Evolutionary conservation across 2,797 vertebrate genomes (phyloP), one percentile per base, ranked within the genome.

Genomic region (Lindbergichthys nudifrons): DNA sequence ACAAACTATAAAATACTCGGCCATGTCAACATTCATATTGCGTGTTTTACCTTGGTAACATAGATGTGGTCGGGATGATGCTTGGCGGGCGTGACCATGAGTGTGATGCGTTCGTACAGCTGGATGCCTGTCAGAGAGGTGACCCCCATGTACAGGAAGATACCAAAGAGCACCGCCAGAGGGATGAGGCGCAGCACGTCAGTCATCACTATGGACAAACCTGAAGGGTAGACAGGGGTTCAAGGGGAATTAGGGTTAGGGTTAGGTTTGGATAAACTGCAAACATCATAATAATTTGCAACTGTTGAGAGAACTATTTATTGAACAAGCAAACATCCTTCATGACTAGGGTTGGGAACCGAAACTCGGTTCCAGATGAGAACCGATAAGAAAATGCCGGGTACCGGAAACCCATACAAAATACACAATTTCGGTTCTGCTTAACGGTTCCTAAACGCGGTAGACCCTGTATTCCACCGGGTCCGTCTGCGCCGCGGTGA

Each of bases 91-190:
- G 98, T 99, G 88, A 98, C 95, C 94, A 99, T 97, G 4, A 99
- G 96, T 2, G 98, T 94, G 80, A 99, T 96, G 56, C 98, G 95
- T 75, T 99, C 97, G 0, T 98, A 99, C 46, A 99, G 94, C 89
- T 99, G 97, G 93, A 99, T 99, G 62, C 98, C 98, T 0, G 97
- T 98, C 84, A 99, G 94, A 0, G 98, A 99, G 0, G 98, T 99
- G 84, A 99, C 94, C 10, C 98, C 98, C 98, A 99, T 99, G 91
- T 99, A 99, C 36, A 99, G 94, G 93, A 99, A 99, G 86, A 99
- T 98, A 41, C 98, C 98, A 0, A 99, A 99, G 68, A 99, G 96
- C 70, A 99, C 98, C 0, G 98, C 97, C 92, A 99, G 81, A 0
- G 98, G 98, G 91, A 99, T 99, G 91, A 95, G 95, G 56, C 97